Conservation (phyloP, 2,797 vertebrate genomes). For the Karalla daura region DNA sequence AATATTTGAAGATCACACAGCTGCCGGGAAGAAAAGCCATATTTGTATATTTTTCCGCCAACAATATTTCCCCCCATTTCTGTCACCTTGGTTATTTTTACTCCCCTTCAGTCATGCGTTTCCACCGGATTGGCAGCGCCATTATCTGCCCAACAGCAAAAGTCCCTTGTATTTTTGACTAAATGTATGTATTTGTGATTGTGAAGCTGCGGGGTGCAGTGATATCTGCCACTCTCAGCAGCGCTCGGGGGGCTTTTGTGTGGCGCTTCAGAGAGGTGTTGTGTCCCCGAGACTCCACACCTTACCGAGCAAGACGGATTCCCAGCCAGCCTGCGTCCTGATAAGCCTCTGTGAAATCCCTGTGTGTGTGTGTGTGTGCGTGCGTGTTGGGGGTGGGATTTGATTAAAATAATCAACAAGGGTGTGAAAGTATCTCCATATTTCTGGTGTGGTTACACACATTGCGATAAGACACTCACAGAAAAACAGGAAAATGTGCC, state of each 20-base stretch:
- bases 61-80: slow-evolving; percentile 46
- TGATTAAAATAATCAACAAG: slow-evolving; percentile 81
- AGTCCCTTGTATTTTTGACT: slow-evolving; percentile 73
- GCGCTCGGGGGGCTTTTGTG: slow-evolving; percentile 73
- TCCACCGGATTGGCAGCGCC: slow-evolving; percentile 62
- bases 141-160: slow-evolving; percentile 73
- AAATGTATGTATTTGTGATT: slow-evolving; percentile 75
- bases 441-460: slow-evolving; percentile 44
- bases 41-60: slow-evolving; percentile 28
- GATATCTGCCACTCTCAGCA: slow-evolving; percentile 81
- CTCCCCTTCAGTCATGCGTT: slow-evolving; percentile 50
- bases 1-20: slow-evolving; percentile 36
- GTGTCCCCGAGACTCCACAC: slow-evolving; percentile 71
- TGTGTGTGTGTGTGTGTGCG: slow-evolving; percentile 42
- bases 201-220: slow-evolving; percentile 59
- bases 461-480: slow-evolving; percentile 25
- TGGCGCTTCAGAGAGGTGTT: slow-evolving; percentile 71
- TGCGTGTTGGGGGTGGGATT: slow-evolving; percentile 57
- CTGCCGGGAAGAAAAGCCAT: not conserved
- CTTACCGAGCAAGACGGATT: slow-evolving; percentile 73
- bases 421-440: slow-evolving; percentile 64
- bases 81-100: slow-evolving; percentile 50
- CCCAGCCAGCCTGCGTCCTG: slow-evolving; percentile 69
- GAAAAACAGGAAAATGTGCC: not conserved
- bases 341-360: slow-evolving; percentile 76